Base-by-base conservation (phyloP, 2,113 vertebrate genomes). In the Scomber scombrus region DNA sequence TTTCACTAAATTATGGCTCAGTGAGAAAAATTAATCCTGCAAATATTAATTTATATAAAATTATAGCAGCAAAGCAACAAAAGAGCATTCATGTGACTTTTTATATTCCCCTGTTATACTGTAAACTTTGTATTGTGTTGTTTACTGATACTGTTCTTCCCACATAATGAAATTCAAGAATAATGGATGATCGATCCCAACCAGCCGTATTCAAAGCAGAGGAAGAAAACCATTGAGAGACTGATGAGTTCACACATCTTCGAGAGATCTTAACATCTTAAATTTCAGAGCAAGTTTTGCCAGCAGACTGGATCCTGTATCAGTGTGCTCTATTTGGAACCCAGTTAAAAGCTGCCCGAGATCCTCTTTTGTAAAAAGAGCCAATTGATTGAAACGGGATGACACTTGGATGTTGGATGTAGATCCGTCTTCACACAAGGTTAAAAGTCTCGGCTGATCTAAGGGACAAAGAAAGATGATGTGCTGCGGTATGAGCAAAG, bases 211-310 rank as follows among this genome's bases (percentile, higher is more conserved):
- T 86, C 86, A 89, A 87, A 81, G 85, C 76, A 61, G 47, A 78
- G 75, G 84, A 78, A 74, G 81, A 88, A 70, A 75, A 71, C 79
- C 75, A 80, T 77, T 65, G 79, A 70, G 62, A 83, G 75, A 84
- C 82, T 92, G 92, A 93, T 93, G 88, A 90, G 80, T 92, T 91
- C 87, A 91, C 87, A 91, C 91, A 89, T 92, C 91, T 93, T 79
- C 81, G 62, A 50, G 63, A 85, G 82, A 80, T 89, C 86, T 89
- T 80, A 88, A 78, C 81, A 81, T 92, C 90, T 93, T 79, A 26
- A 76, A 81, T 90, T 91, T 90, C 89, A 84, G 73, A 65, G 77
- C 55, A 63, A 45, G 80, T 84, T 83, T 74, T 83, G 67, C 73
- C 81, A 77, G 51, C 72, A 51, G 73, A 88, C 83, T 87, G 86